These are phyloP conservation scores for Arizona elegans DNA, from an alignment of 2,113 vertebrate species.

Conservation along the genomic window DNA sequence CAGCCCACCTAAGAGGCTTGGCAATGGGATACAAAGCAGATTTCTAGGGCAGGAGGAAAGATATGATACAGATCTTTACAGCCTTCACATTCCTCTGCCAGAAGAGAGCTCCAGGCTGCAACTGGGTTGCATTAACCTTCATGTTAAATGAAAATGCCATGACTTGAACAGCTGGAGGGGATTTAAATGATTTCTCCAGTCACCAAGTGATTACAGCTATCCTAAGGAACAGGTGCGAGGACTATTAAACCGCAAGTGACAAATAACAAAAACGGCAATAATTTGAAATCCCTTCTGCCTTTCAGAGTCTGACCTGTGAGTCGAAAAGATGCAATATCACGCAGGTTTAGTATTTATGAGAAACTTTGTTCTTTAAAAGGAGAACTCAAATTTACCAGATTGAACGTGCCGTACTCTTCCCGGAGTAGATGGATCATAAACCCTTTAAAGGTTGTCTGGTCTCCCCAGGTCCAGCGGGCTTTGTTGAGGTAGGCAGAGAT, in stretches of 20 bases:
- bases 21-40: not conserved
- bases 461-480: constrained; percentile 97
- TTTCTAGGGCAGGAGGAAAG: not conserved
- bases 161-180: not conserved
- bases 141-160: not conserved
- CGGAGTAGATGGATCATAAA: constrained; percentile 92
- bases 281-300: constrained; percentile 1
- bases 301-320: not conserved
- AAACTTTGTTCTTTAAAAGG: not conserved
- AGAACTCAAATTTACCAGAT: constrained; percentile 76
- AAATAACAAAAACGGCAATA: not conserved
- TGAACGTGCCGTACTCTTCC: constrained; percentile 97
- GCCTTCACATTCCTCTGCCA: not conserved
- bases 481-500: constrained; percentile 82
- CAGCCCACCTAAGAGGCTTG: not conserved
- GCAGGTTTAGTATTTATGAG: not conserved
- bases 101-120: not conserved
- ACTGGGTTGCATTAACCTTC: not conserved
- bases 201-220: not conserved
- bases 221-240: not conserved
- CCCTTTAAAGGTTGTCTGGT: constrained; percentile 89
- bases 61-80: not conserved
- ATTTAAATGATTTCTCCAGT: constrained; percentile 4
- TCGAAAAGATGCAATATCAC: not conserved
- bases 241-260: constrained; percentile 15